Evolutionary conservation across 2,797 vertebrate genomes (phyloP).

Genomic region (Gymnodraco acuticeps): DNA sequence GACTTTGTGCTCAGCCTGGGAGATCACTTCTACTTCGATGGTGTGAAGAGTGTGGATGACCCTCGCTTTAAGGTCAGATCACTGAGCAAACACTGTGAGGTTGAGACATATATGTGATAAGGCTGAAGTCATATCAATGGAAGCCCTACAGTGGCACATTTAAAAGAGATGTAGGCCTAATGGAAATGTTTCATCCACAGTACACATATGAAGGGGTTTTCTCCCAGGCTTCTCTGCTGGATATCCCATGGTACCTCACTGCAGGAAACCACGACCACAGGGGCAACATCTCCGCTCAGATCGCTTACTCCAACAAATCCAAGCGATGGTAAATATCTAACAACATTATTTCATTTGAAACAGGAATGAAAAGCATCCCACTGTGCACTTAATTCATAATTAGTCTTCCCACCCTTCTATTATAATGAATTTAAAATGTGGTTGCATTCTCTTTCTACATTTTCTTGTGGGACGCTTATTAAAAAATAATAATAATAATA

Average conservation of each 20-base stretch:
- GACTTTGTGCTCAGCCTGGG: not conserved
- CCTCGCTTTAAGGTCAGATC: not conserved
- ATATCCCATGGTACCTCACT: not conserved
- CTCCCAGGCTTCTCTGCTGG: not conserved
- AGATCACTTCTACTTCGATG: not conserved
- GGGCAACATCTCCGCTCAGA: slow-evolving; percentile 1
- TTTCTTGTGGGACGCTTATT: too few relatives aligned
- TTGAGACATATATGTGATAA: too few relatives aligned
- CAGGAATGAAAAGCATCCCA: too few relatives aligned
- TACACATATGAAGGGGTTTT: not conserved
- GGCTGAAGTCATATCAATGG: too few relatives aligned
- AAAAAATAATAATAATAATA: too few relatives aligned
- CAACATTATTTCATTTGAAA: not conserved
- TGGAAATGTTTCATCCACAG: not conserved
- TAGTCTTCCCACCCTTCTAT: too few relatives aligned
- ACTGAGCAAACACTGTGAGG: not conserved
- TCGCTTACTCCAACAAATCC: not conserved
- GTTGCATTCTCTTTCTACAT: too few relatives aligned
- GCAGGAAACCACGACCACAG: slow-evolving; percentile 3
- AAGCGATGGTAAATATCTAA: not conserved
- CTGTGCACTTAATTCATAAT: too few relatives aligned
- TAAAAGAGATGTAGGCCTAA: too few relatives aligned
- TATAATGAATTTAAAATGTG: too few relatives aligned
- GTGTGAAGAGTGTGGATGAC: not conserved
- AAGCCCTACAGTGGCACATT: too few relatives aligned